Evolutionary conservation across 2,113 vertebrate genomes (phyloP).

Genomic region (Eclectus roratus): DNA sequence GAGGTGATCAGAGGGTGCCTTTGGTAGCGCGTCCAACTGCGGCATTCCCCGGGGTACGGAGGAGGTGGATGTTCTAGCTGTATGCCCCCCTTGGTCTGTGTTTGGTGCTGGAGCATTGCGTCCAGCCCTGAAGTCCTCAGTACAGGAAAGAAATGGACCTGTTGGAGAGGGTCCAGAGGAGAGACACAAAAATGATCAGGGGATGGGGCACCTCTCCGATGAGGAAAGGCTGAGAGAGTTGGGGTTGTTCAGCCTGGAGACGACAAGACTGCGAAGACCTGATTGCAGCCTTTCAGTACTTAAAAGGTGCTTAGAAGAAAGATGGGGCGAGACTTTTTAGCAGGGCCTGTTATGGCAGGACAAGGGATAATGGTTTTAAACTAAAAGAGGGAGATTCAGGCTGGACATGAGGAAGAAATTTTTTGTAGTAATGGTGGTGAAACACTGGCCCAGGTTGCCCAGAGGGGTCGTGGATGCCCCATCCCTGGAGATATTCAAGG

Average conservation of each 20-base stretch:
- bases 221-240: not conserved
- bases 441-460: not conserved
- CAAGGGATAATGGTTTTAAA: not conserved
- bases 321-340: not conserved
- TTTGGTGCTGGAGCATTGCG: not conserved
- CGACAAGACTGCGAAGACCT: not conserved
- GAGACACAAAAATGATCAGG: not conserved
- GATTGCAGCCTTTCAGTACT: not conserved
- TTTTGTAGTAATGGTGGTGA: not conserved
- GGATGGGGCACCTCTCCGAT: not conserved
- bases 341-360: not conserved
- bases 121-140: not conserved
- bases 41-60: not conserved
- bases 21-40: rapidly evolving
- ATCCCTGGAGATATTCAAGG: not conserved
- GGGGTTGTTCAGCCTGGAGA: not conserved
- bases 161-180: not conserved
- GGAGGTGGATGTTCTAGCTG: not conserved
- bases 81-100: not conserved
- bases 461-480: not conserved
- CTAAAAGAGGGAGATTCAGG: not conserved
- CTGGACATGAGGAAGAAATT: not conserved
- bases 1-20: rapidly evolving
- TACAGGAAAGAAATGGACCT: not conserved
- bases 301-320: not conserved